Percentiles rank a stretch among this genome's conserved stretches.
Evolutionary conservation across 2,888 invertebrate genomes (phyloP).

Genomic region (Chrysina gloriosa): DNA sequence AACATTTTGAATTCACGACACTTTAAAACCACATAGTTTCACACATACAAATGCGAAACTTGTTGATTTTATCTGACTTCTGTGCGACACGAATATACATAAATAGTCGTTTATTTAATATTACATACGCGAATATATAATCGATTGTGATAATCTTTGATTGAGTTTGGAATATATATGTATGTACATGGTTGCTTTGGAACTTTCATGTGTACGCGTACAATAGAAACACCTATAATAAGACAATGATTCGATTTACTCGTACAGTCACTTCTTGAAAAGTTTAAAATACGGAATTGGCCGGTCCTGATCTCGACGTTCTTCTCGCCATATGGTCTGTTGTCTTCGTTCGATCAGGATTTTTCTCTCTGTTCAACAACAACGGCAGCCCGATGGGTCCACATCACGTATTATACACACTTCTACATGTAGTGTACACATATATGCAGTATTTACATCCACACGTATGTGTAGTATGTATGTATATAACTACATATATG

Average conservation of each 20-base stretch:
- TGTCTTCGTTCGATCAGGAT: conserved; percentile 8
- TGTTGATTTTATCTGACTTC: too few relatives aligned
- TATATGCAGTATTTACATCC: conserved; percentile 15
- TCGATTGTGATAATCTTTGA: too few relatives aligned
- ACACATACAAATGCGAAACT: too few relatives aligned
- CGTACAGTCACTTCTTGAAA: background rate
- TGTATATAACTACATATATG: conserved; percentile 3
- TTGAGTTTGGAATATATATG: too few relatives aligned
- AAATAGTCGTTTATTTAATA: too few relatives aligned
- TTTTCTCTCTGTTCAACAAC: conserved; percentile 16
- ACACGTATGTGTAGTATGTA: conserved; percentile 13
- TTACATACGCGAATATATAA: too few relatives aligned
- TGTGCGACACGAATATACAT: too few relatives aligned
- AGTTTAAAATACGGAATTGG: conserved; percentile 10
- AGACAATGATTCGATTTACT: background rate
- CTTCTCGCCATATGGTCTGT: conserved; percentile 17
- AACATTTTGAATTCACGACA: too few relatives aligned
- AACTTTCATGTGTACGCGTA: too few relatives aligned
- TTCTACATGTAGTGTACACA: conserved; percentile 9
- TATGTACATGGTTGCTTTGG: too few relatives aligned
- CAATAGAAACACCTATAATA: background rate
- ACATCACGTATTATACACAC: conserved; percentile 24
- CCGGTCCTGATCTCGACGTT: conserved; percentile 21
- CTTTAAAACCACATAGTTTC: too few relatives aligned
- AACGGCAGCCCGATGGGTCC: conserved; percentile 27